Evolutionary conservation across 2,797 vertebrate species (phyloP).

Genomic region (Chaenodraco wilsoni): DNA sequence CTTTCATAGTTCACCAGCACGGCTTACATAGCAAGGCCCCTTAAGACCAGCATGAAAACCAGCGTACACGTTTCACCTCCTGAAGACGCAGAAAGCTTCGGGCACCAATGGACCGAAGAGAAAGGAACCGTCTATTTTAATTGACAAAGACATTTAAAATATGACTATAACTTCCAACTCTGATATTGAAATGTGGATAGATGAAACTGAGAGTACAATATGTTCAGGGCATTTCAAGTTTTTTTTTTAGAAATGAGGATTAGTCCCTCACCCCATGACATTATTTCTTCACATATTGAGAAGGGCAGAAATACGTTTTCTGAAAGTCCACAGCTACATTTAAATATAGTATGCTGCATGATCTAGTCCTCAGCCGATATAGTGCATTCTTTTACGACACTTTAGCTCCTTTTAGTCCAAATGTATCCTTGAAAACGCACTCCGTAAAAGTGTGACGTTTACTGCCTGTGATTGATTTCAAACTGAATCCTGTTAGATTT

Average conservation of each 20-base stretch:
- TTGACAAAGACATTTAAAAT: too few relatives aligned
- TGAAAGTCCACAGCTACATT: background rate
- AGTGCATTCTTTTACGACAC: background rate
- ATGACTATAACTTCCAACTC: background rate
- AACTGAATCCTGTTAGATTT: background rate
- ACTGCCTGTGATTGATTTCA: background rate
- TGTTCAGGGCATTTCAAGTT: background rate
- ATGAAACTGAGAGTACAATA: background rate
- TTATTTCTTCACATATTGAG: background rate
- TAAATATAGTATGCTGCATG: background rate
- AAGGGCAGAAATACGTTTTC: background rate
- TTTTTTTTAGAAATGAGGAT: background rate
- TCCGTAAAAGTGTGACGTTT: background rate
- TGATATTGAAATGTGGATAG: background rate
- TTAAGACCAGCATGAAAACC: conserved; percentile 34
- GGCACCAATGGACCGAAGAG: background rate
- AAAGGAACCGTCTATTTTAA: background rate
- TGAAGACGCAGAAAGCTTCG: conserved; percentile 21
- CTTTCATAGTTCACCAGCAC: conserved; percentile 63
- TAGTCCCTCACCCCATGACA: background rate
- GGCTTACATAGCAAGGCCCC: conserved; percentile 35
- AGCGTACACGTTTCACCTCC: conserved; percentile 33
- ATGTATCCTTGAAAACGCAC: background rate
- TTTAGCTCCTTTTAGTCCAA: background rate
- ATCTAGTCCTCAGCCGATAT: background rate